Percentiles rank a stretch among this genome's conserved stretches.
phyloP scores from a whole-genome alignment of 1,140 invertebrate species.

The Monochamus saltuarius region DNA sequence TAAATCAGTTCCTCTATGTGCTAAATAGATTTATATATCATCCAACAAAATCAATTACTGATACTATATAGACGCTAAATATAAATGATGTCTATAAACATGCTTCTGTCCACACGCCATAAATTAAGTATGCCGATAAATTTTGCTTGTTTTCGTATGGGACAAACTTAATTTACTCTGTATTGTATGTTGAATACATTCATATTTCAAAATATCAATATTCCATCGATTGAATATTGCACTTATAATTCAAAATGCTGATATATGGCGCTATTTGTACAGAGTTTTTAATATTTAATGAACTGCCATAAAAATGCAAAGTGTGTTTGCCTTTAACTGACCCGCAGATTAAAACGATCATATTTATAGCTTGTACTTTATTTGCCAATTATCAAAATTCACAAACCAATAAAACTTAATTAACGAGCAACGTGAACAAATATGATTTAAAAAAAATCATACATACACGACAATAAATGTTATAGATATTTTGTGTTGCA shows the following conservation, averaged over 20 bases:
- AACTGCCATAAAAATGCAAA: neutral
- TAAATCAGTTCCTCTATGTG: slow-evolving; percentile 24
- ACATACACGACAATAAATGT: too few relatives aligned
- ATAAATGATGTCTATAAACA: slow-evolving; percentile 34
- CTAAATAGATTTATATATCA: slow-evolving; percentile 30
- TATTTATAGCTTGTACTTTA: neutral
- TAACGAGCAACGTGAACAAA: neutral
- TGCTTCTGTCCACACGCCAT: slow-evolving; percentile 33
- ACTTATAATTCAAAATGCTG: neutral
- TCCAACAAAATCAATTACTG: slow-evolving; percentile 30
- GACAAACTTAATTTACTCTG: slow-evolving; percentile 28
- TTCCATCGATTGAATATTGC: neutral
- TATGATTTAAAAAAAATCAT: too few relatives aligned
- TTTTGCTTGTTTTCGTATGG: slow-evolving; percentile 31
- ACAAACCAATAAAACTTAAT: slow-evolving; percentile 3
- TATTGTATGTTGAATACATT: slow-evolving; percentile 14
- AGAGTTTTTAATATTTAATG: neutral
- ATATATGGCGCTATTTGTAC: neutral
- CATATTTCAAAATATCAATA: slow-evolving; percentile 5
- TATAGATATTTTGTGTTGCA: too few relatives aligned
- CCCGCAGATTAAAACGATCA: neutral
- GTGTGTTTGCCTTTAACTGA: neutral
- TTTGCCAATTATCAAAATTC: slow-evolving; percentile 4
- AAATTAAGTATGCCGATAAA: slow-evolving; percentile 36
- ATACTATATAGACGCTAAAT: slow-evolving; percentile 27